These are phyloP conservation scores for Monochamus alternatus DNA, from an alignment of 2,888 invertebrate genomes.

Conservation along the genomic window DNA sequence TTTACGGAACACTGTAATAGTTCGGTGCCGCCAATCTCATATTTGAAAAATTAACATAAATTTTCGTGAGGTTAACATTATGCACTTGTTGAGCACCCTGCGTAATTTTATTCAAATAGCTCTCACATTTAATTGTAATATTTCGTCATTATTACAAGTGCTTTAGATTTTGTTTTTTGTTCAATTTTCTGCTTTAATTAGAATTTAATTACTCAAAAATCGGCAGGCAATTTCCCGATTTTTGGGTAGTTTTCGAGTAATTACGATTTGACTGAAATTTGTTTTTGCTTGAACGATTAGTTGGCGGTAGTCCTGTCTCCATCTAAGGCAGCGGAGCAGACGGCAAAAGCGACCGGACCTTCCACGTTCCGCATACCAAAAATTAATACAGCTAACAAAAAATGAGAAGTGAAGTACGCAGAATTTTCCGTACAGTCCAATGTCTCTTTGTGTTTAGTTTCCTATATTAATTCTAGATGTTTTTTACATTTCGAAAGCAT, in stretches of 20 bases:
- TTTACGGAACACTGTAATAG: too few species aligned
- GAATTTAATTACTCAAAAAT: conserved; percentile 10
- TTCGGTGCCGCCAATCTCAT: too few species aligned
- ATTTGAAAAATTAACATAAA: too few species aligned
- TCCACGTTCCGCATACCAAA: conserved; percentile 40
- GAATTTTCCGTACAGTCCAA: not conserved
- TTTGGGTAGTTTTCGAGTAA: conserved; percentile 4
- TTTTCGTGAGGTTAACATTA: too few species aligned
- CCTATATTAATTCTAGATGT: conserved; percentile 14
- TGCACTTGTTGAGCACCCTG: too few species aligned
- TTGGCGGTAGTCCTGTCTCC: conserved; percentile 28
- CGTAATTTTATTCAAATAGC: too few species aligned
- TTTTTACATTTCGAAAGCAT: not conserved
- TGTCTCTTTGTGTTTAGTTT: not conserved
- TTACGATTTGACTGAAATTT: conserved; percentile 30
- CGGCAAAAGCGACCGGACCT: conserved; percentile 24
- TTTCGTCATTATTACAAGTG: not conserved
- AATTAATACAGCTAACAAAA: conserved; percentile 37
- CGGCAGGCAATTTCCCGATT: not conserved
- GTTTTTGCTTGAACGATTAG: conserved; percentile 35
- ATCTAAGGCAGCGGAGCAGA: conserved; percentile 23
- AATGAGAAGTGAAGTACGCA: conserved; percentile 27
- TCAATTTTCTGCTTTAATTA: not conserved
- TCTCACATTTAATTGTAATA: too few species aligned
- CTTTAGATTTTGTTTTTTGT: not conserved